phyloP scores from a whole-genome alignment of 35 echinoderm and acorn worm species.

The Heliocidaris tuberculata region DNA sequence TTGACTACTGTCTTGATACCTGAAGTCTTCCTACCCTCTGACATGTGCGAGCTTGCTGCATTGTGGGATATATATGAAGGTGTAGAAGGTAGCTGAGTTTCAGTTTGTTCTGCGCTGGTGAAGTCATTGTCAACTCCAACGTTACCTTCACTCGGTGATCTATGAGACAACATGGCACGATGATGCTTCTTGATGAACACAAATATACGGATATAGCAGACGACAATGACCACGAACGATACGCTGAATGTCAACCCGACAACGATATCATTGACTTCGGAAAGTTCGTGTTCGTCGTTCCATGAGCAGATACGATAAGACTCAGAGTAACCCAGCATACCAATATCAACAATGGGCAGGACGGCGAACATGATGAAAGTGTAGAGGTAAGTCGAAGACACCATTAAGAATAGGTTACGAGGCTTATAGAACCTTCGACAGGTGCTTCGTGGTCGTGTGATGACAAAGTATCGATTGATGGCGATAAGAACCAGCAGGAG shows the following conservation, averaged over 20 bases:
- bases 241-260: conserved; percentile 27
- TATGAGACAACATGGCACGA: conserved; percentile 7
- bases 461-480: conserved; percentile 68
- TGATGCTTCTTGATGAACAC: conserved; percentile 9
- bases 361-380: conserved; percentile 39
- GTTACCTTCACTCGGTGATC: neutral
- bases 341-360: conserved; percentile 22
- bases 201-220: conserved; percentile 53
- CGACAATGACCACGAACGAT: conserved; percentile 39
- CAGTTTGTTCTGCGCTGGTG: neutral
- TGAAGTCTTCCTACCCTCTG: neutral
- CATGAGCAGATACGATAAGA: conserved; percentile 49
- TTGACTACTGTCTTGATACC: conserved; percentile 3
- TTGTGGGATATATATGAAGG: neutral
- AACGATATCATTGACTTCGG: conserved; percentile 30
- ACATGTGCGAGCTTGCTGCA: neutral
- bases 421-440: conserved; percentile 46
- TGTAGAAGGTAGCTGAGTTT: neutral
- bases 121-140: neutral
- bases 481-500: conserved; percentile 65
- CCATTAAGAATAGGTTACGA: neutral
- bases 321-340: conserved; percentile 48
- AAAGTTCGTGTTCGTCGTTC: neutral
- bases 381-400: conserved; percentile 39
- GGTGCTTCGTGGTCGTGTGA: conserved; percentile 53